These are phyloP conservation scores for Phrixothrix hirtus DNA, from an alignment of 2,888 invertebrate genomes.

Conservation along the genomic window DNA sequence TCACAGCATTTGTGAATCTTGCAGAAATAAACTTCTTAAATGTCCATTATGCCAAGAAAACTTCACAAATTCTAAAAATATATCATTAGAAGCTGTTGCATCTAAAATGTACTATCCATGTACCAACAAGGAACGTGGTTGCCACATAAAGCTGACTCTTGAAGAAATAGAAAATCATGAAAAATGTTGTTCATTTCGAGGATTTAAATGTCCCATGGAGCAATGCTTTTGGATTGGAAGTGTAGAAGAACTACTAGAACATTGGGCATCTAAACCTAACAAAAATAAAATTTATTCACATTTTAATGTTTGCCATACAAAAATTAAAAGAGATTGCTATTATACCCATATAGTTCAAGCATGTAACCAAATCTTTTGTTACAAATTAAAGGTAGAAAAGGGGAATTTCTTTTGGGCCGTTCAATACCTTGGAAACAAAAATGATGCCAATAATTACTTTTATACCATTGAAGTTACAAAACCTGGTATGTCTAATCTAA, in stretches of 20 bases:
- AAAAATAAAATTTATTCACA: conserved; percentile 35
- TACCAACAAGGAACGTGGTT: conserved; percentile 34
- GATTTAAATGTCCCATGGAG: conserved; percentile 37
- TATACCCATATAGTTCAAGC: conserved; percentile 39
- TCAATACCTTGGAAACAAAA: conserved; percentile 35
- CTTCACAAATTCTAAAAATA: conserved; percentile 38
- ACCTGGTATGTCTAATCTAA: conserved; percentile 28
- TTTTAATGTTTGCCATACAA: conserved; percentile 38
- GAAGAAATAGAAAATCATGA: conserved; percentile 37
- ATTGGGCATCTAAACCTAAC: conserved; percentile 39
- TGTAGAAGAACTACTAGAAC: conserved; percentile 32
- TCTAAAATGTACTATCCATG: conserved; percentile 41
- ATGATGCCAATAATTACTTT: conserved; percentile 34
- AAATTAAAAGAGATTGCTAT: conserved; percentile 36
- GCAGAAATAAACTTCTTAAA: conserved; percentile 33
- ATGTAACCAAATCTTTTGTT: conserved; percentile 39
- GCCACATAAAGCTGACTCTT: conserved; percentile 29
- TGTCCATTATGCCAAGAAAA: conserved; percentile 38
- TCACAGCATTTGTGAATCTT: conserved; percentile 37
- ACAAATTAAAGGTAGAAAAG: conserved; percentile 37
- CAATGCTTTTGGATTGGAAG: conserved; percentile 37
- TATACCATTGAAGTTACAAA: conserved; percentile 41
- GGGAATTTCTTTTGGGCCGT: conserved; percentile 38
- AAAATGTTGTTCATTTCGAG: conserved; percentile 32
- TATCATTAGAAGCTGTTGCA: conserved; percentile 38